Conservation (phyloP, 2,113 vertebrate genomes). For the Bufo bufo region DNA sequence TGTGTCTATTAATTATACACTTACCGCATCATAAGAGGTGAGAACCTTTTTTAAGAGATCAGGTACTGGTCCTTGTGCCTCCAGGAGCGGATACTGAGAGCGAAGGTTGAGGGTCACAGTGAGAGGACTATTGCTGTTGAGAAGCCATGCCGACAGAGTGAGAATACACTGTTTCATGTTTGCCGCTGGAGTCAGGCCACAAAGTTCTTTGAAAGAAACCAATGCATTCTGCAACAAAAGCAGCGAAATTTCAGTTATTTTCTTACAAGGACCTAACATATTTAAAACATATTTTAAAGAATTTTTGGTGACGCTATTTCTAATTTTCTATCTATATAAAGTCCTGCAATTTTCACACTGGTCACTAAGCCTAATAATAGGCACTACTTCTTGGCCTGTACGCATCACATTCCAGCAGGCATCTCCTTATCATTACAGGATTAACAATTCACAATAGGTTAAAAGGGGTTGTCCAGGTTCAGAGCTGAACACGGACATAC, state of each 20-base stretch:
- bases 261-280: too few species aligned
- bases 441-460: too few species aligned
- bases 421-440: too few species aligned
- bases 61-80: conserved; percentile 83
- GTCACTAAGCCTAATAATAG: too few species aligned
- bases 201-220: conserved; percentile 93
- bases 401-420: too few species aligned
- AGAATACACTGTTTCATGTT: conserved; percentile 95
- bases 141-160: conserved; percentile 85
- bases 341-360: too few species aligned
- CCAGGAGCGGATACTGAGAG: conserved; percentile 87
- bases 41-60: conserved; percentile 90
- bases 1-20: conserved; percentile 6
- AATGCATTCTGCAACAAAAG: conserved; percentile 80
- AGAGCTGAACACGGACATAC: too few species aligned
- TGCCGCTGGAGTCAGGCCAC: conserved; percentile 86
- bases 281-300: too few species aligned
- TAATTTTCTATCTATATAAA: too few species aligned
- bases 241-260: neutral
- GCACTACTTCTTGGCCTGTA: too few species aligned
- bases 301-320: too few species aligned
- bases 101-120: conserved; percentile 84
- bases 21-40: conserved; percentile 86
- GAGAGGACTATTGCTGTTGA: conserved; percentile 82
- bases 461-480: too few species aligned